Percentiles rank a stretch among this genome's conserved stretches.
Evolutionary conservation across 2,113 vertebrate genomes (phyloP).

Genomic region (Pseudolaguvia tuberculata): DNA sequence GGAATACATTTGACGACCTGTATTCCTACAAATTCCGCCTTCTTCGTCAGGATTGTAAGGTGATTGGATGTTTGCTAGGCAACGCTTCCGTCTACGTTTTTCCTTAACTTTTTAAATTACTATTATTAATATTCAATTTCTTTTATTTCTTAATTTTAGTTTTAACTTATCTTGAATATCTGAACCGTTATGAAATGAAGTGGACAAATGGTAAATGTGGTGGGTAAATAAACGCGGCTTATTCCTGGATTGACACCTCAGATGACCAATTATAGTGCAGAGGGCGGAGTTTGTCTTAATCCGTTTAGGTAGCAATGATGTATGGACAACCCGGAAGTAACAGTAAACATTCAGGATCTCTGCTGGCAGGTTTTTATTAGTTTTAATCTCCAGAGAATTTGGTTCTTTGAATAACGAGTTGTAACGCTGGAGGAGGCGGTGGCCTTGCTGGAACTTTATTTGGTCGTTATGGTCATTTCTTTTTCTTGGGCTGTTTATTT

Average conservation of each 20-base stretch:
- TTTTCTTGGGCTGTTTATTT: constrained; percentile 75
- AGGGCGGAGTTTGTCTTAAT: constrained; percentile 33
- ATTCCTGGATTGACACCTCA: not conserved
- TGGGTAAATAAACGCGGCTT: not conserved
- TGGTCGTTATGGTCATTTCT: constrained; percentile 72
- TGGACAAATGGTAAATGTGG: not conserved
- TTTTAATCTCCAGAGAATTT: not conserved
- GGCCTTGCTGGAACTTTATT: constrained; percentile 67
- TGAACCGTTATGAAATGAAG: not conserved
- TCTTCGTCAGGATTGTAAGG: not conserved
- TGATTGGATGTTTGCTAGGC: not conserved
- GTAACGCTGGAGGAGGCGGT: constrained; percentile 71
- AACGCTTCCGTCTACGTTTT: not conserved
- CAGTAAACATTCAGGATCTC: constrained; percentile 15
- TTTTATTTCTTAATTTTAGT: not conserved
- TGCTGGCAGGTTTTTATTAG: not conserved
- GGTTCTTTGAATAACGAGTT: not conserved
- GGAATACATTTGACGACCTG: not conserved
- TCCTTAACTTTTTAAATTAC: too few relatives aligned
- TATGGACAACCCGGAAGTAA: constrained; percentile 38
- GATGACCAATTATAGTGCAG: not conserved
- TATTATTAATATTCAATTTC: too few relatives aligned
- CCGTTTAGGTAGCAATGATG: not conserved
- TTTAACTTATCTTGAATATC: not conserved
- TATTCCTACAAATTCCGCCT: not conserved